Percentiles rank a stretch among this genome's conserved stretches.
Evolutionary conservation across 2,113 vertebrate species (phyloP).

Genomic region (Pithys albifrons): DNA sequence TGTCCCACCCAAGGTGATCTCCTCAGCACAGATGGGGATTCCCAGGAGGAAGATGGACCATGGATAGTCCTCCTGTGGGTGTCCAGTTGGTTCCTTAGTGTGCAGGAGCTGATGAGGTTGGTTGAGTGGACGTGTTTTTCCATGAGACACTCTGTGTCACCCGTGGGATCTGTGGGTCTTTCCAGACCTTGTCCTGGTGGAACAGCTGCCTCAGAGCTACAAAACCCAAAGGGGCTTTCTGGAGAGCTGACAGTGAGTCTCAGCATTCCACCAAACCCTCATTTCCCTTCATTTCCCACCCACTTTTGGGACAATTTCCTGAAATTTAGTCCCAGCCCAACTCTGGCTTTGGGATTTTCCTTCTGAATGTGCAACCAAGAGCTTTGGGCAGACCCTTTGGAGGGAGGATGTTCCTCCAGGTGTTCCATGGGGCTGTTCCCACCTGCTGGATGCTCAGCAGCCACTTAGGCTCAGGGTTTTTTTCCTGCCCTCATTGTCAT

Average conservation of each 20-base stretch:
- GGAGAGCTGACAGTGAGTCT: not conserved
- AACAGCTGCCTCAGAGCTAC: not conserved
- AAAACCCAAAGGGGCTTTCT: not conserved
- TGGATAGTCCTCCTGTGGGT: not conserved
- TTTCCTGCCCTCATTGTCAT: not conserved
- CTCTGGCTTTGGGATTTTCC: not conserved
- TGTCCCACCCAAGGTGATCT: not conserved
- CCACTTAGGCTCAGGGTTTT: not conserved
- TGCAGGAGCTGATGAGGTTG: not conserved
- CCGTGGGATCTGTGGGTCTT: not conserved
- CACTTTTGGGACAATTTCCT: not conserved
- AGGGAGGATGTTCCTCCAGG: not conserved
- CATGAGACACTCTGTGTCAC: not conserved
- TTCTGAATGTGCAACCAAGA: not conserved
- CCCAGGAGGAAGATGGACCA: not conserved
- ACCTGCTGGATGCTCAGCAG: not conserved
- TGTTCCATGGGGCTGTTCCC: not conserved
- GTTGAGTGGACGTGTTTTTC: not conserved
- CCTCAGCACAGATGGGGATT: not conserved
- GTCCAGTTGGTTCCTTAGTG: not conserved
- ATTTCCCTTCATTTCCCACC: not conserved
- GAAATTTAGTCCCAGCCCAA: not conserved
- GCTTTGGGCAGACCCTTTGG: not conserved
- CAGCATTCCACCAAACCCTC: not conserved
- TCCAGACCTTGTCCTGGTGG: not conserved